phyloP scores from a whole-genome alignment of 64 coral and sea anemone genomes.

The Porites lutea region DNA sequence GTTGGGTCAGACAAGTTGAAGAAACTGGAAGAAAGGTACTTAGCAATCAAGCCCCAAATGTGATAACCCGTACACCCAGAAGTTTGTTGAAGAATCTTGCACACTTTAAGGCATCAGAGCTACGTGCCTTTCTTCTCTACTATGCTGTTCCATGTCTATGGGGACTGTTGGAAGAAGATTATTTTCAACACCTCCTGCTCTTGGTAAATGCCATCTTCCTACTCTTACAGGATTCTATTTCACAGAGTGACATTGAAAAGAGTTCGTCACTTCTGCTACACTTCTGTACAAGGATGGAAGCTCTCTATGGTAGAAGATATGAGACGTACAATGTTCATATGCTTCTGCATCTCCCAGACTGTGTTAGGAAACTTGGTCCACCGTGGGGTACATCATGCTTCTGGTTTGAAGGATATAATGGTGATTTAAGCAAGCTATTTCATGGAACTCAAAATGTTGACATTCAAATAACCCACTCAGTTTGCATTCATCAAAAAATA shows the following conservation, averaged over 20 bases:
- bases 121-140: conserved; percentile 48
- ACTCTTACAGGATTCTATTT: conserved; percentile 32
- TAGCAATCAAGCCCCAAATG: conserved; percentile 27
- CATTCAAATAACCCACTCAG: conserved; percentile 2
- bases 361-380: conserved; percentile 39
- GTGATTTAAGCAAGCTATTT: conserved; percentile 24
- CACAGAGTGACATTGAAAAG: conserved; percentile 6
- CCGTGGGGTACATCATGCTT: conserved; percentile 48
- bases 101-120: conserved; percentile 60
- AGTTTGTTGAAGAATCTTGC: conserved; percentile 26
- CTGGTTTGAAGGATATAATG: conserved; percentile 67
- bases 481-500: conserved; percentile 16
- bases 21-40: conserved; percentile 14
- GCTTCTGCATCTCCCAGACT: conserved; percentile 47
- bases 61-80: conserved; percentile 29
- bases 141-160: conserved; percentile 39
- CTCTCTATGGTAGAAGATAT: conserved; percentile 35
- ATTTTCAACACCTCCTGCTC: conserved; percentile 38
- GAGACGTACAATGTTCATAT: conserved; percentile 47
- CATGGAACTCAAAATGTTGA: conserved; percentile 65
- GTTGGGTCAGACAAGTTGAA: neutral
- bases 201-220: conserved; percentile 41
- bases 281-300: conserved; percentile 30
- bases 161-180: conserved; percentile 25
- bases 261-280: neutral